Evolutionary conservation across 2,797 vertebrate genomes (phyloP), one percentile per base, ranked within the genome.

Genomic region (Halcyon badia): DNA sequence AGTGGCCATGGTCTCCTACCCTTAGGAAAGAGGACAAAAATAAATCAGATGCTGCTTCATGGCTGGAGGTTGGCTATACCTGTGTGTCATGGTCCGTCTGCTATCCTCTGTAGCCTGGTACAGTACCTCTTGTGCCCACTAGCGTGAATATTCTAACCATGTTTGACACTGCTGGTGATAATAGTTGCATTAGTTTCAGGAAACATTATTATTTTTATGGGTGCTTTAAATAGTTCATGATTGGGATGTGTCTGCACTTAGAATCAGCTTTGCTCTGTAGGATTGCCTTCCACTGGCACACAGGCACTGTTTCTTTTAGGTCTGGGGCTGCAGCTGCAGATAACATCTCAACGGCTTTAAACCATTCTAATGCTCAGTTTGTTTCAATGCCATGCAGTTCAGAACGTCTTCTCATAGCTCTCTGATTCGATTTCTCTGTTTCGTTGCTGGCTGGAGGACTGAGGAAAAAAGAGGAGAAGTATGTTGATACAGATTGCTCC

Each of bases 271-370:
- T 89, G 51, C 30, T 37, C 0, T 31, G 20, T 44, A 72, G n/a
- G 17, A 4, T 21, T 77, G 52, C 73, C 28, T 83, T 75, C 58
- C 31, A 7, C 25, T 57, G 51, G 41, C 62, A 61, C 17, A 6
- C 30, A 15, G 0, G 3, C 6, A 4, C 28, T 16, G 0, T 37
- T 75, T 49, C 42, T 69, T 60, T 61, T 22, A 33, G 41, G 9
- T 76, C 61, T 83, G 48, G 25, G 60, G 31, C 42, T 83, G 49
- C 37, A 39, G 46, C 71, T 81, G 21, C 75, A 39, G 10, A 0
- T 48, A 19, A 89, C 41, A 37, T 60, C 54, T 69, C 49, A 49
- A 28, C 26, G 61, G 35, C 28, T 89, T 64, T 94, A 87, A 75
- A 44, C 15, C 7, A 6, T 57, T 90, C 49, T 83, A 18, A 37